Conservation (phyloP, 1,140 invertebrate species). For the Proctacanthus coquilletti region DNA sequence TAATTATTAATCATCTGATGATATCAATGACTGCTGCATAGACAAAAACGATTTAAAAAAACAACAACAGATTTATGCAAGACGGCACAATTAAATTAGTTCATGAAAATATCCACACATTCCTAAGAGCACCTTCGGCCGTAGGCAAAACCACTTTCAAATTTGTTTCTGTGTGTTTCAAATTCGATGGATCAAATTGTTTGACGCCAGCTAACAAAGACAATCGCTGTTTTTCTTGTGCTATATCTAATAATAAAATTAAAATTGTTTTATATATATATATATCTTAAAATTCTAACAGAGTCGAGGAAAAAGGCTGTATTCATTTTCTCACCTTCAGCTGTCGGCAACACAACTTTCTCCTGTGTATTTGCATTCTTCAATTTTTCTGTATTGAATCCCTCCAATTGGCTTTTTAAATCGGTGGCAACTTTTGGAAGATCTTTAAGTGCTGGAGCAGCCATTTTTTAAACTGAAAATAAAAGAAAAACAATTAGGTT, state of each 20-base stretch:
- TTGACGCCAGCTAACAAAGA: slow-evolving; percentile 58
- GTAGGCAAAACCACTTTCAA: slow-evolving; percentile 69
- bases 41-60: too few species aligned
- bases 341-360: slow-evolving; percentile 73
- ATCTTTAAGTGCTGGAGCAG: slow-evolving; percentile 61
- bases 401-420: slow-evolving; percentile 74
- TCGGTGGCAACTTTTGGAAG: slow-evolving; percentile 75
- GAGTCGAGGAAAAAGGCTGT: too few species aligned
- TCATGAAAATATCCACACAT: slow-evolving; percentile 8
- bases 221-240: slow-evolving; percentile 54
- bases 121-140: slow-evolving; percentile 45
- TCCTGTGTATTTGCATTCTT: slow-evolving; percentile 74
- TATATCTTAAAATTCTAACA: background rate
- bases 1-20: too few species aligned
- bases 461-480: slow-evolving; percentile 16
- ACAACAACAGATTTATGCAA: too few species aligned
- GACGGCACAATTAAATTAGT: too few species aligned
- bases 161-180: slow-evolving; percentile 59
- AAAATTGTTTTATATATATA: slow-evolving; percentile 3
- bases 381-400: slow-evolving; percentile 66
- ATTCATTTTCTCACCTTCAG: too few species aligned
- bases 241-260: slow-evolving; percentile 42
- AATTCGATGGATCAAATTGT: slow-evolving; percentile 47
- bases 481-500: too few species aligned
- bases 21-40: too few species aligned